phyloP scores from a whole-genome alignment of 2,797 vertebrate genomes.

The Myoxocephalus aenaeus region DNA sequence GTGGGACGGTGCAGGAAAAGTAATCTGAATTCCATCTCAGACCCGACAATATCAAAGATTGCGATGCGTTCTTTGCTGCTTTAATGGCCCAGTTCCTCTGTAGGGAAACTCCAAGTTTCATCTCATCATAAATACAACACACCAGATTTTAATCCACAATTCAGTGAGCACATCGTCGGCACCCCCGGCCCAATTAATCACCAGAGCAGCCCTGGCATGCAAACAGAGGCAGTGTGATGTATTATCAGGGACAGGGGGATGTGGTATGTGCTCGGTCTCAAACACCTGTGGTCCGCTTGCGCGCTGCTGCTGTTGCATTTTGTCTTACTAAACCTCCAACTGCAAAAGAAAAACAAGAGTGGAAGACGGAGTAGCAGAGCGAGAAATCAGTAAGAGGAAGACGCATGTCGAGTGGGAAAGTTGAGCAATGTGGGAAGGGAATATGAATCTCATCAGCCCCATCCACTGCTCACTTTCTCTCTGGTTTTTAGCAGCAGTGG shows the following conservation, averaged over 20 bases:
- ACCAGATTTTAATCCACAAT: conserved; percentile 24
- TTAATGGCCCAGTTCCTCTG: conserved; percentile 21
- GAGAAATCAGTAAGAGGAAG: conserved; percentile 18
- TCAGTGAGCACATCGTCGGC: conserved; percentile 17
- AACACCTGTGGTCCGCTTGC: conserved; percentile 47
- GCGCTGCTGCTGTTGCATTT: conserved; percentile 46
- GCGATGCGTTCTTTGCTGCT: not conserved
- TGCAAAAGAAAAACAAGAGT: conserved; percentile 29
- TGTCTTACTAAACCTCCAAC: conserved; percentile 53
- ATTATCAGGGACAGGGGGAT: conserved; percentile 29
- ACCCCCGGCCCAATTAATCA: conserved; percentile 47
- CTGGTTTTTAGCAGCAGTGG: conserved; percentile 14
- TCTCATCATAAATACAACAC: conserved; percentile 33
- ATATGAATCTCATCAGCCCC: conserved; percentile 49
- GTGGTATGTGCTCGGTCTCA: conserved; percentile 29
- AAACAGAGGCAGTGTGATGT: conserved; percentile 28
- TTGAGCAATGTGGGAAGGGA: conserved; percentile 43
- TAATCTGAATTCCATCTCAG: not conserved
- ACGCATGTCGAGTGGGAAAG: conserved; percentile 35
- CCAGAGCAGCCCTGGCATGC: conserved; percentile 22
- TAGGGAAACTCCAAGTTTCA: conserved; percentile 27
- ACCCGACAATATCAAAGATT: not conserved
- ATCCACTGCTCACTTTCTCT: conserved; percentile 36
- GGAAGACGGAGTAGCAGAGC: conserved; percentile 11
- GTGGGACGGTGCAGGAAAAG: not conserved